Base-by-base conservation (phyloP, 2,888 invertebrate species). In the Molorchus minor region DNA sequence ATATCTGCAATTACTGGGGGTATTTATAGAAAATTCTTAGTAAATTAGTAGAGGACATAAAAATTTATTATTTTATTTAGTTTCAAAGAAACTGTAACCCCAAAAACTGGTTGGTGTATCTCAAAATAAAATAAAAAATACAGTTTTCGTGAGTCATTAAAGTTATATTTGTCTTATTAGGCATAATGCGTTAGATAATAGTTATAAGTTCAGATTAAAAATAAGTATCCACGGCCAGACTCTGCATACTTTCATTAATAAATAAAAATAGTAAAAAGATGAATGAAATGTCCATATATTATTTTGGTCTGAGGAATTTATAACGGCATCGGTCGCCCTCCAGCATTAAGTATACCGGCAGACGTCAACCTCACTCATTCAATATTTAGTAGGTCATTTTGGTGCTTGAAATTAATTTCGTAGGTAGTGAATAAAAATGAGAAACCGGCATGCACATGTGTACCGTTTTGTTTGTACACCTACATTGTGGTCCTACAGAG, bases 281-380 rank as follows among this genome's bases (percentile, higher is more conserved):
- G 33, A 33, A 33, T 33, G 33, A 33, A 25, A 33, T 33, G 33
- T 12, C 12, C 33, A n/a, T 12, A n/a, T n/a, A 33, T 33, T 33
- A 33, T 3, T 5, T 33, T 10, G 7, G 33, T 33, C 33, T 33
- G 12, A 3, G 33, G 33, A 33, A 33, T 33, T 33, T 33, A 33
- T 33, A 33, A 33, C 33, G 33, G 33, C 25, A 25, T 25, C 8
- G 25, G 25, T 3, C 5, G 33, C 12, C 33, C 33, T 33, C 25
- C 8, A 25, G 25, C 25, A 25, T 5, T n/a, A 25, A 25, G 25
- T 25, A 25, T 25, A 33, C 33, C 33, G 33, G 33, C 33, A 33
- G 33, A 33, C 33, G 33, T 33, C 33, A 33, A 33, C 33, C 33
- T 33, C n/a, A 33, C 33, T 33, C 33, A 33, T 33, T 33, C 33